Conservation (phyloP, 92 coral and sea anemone genomes). For the Parazoanthus darwini region DNA sequence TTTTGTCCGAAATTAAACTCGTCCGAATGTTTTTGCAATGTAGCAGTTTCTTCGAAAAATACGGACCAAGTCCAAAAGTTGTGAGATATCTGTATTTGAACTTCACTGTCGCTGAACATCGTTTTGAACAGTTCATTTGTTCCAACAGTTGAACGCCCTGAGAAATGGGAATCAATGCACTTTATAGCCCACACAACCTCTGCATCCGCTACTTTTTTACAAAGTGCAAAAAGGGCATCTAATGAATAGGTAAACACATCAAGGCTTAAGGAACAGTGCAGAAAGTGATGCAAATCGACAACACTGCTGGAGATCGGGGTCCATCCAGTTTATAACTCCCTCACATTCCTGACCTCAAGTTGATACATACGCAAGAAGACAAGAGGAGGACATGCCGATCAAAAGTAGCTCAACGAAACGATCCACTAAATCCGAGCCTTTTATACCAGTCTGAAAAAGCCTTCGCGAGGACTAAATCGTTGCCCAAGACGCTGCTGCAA, state of each 20-base stretch:
- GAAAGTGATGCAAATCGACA: constrained; percentile 34
- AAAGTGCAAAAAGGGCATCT: no score
- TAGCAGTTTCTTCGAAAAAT: no score
- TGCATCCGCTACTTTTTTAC: no score
- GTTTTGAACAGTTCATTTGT: no score
- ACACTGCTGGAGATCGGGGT: constrained; percentile 41
- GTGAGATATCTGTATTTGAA: no score
- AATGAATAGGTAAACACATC: neutral
- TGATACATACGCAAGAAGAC: neutral
- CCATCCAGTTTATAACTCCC: constrained; percentile 20
- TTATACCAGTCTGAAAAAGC: neutral
- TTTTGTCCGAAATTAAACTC: no score
- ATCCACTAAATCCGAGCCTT: neutral
- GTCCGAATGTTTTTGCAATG: no score
- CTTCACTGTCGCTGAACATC: no score
- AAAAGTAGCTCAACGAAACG: neutral
- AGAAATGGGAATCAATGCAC: no score
- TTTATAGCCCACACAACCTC: no score
- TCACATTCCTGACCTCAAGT: constrained; percentile 44
- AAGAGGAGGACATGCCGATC: neutral
- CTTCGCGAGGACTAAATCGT: neutral
- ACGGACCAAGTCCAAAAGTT: no score
- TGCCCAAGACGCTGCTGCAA: constrained; percentile 23
- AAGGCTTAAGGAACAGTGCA: constrained; percentile 18
- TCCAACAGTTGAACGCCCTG: no score